Percentiles rank a stretch among this genome's conserved stretches.
Evolutionary conservation across 2,113 vertebrate species (phyloP).

Genomic region (Ceuthmochares aereus): DNA sequence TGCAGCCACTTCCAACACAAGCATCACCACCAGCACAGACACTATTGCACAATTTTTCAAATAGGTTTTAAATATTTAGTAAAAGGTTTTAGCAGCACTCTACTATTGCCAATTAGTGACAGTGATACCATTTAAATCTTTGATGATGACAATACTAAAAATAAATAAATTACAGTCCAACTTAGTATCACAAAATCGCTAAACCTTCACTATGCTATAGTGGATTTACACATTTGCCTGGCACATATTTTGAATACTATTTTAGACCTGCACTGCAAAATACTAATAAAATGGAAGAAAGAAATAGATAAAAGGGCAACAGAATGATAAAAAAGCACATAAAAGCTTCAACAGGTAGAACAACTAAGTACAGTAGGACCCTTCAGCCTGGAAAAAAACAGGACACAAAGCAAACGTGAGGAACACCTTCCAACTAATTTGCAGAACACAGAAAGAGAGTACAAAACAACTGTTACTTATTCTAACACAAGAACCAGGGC

Average conservation of each 20-base stretch:
- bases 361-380: background rate
- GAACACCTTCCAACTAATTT: background rate
- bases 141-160: constrained; percentile 20
- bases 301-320: background rate
- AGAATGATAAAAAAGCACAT: background rate
- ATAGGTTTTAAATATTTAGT: constrained; percentile 40
- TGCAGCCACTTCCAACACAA: background rate
- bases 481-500: background rate
- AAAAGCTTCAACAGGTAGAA: background rate
- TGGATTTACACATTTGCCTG: background rate
- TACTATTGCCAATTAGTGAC: background rate
- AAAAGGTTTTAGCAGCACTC: background rate
- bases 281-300: background rate
- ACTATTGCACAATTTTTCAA: background rate
- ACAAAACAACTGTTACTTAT: background rate
- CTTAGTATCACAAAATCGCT: background rate
- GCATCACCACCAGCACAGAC: background rate
- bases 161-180: constrained; percentile 36
- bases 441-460: background rate
- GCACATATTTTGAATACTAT: background rate
- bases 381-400: background rate
- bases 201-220: background rate
- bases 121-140: constrained; percentile 26
- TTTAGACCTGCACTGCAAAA: background rate
- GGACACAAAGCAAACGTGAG: background rate